Base-by-base conservation (phyloP, 2,888 invertebrate genomes). In the Eristalis intricaria region DNA sequence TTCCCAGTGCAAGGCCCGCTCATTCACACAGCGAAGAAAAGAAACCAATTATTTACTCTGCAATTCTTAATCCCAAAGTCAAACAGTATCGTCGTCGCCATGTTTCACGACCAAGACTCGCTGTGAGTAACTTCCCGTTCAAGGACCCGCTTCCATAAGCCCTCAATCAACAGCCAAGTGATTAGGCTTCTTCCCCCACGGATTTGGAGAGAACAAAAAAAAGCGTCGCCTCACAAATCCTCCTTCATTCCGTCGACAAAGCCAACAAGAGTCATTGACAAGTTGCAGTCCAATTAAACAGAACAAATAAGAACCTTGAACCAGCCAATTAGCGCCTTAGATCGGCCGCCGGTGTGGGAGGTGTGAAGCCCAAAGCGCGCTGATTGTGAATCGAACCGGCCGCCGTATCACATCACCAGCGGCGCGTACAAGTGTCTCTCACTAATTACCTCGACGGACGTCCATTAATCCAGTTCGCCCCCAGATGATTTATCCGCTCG, bases 401-500 rank as follows among this genome's bases (percentile, higher is more conserved):
- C 19, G 19, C 19, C 50, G 19, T 19, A 19, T 19, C 19, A 19
- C 50, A 19, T 50, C 19, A 19, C 19, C 50, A 7, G 50, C 50
- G 19, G 19, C 15, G 29, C 61, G 32, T 35, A 22, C 23, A 66
- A 66, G 61, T 66, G 56, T 56, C 75, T 60, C 65, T 40, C 73
- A 66, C 65, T 77, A 50, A 69, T 69, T 38, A 66, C 61, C 66
- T 32, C 71, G 23, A 68, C 50, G 70, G 23, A 68, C 50, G 70
- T 66, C 63, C 65, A 84, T 76, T 84, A 84, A 76, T 80, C 61
- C 70, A 64, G 56, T 22, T 35, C 63, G 29, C 3, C 35, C 35
- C 29, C 71, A 65, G 76, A 84, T 81, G 71, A 76, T 84, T 81
- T 63, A 81, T 84, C 71, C 58, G 56, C 66, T 68, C 26, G 74